phyloP scores from a whole-genome alignment of 1,140 invertebrate species.

The Hypsibius dujardini region DNA sequence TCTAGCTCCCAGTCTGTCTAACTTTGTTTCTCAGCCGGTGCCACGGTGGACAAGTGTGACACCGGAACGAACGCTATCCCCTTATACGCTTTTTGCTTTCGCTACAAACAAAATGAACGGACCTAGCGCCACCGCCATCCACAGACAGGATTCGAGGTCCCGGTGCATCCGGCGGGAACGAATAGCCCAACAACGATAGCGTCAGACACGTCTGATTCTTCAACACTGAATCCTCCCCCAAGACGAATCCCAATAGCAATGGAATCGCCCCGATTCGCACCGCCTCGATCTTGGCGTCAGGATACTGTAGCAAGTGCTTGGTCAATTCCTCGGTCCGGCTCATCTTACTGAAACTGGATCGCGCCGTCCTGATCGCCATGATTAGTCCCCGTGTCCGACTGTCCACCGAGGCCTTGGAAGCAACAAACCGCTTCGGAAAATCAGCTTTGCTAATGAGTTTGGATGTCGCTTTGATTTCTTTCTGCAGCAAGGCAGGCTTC shows the following conservation, averaged over 20 bases:
- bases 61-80: too few species aligned
- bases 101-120: constrained; percentile 26
- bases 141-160: constrained; percentile 67
- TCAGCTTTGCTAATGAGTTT: neutral
- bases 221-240: constrained; percentile 21
- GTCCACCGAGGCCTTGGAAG: neutral
- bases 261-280: constrained; percentile 40
- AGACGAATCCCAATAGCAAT: constrained; percentile 16
- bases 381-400: neutral
- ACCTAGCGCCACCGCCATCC: constrained; percentile 69
- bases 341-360: constrained; percentile 28
- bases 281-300: constrained; percentile 48
- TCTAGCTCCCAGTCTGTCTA: too few species aligned
- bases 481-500: neutral
- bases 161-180: constrained; percentile 45
- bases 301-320: constrained; percentile 49
- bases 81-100: too few species aligned
- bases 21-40: too few species aligned
- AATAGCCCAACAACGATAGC: constrained; percentile 54
- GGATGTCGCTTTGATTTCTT: neutral
- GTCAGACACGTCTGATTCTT: constrained; percentile 27
- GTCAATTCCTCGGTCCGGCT: constrained; percentile 47
- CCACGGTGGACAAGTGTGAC: too few species aligned
- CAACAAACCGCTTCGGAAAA: neutral
- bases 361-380: neutral